A percentile compares a stretch with the other conserved stretches of the same genome.
Evolutionary conservation across 2,113 vertebrate genomes (phyloP).

Genomic region (Dunckerocampus dactyliophorus): DNA sequence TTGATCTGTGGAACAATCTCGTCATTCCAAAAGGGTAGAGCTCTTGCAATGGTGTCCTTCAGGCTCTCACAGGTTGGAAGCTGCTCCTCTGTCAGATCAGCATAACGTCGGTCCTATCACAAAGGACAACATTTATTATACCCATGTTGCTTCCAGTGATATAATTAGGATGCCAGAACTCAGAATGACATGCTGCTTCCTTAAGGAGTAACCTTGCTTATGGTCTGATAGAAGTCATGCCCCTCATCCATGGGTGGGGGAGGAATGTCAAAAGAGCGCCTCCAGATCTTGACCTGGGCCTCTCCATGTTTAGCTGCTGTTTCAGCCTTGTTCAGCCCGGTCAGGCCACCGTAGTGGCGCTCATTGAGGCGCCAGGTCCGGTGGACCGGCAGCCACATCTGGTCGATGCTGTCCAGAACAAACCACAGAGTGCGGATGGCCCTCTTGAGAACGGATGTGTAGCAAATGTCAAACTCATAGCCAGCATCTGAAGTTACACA

Average conservation of each 20-base stretch:
- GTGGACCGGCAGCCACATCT: constrained; percentile 90
- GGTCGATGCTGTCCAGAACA: constrained; percentile 84
- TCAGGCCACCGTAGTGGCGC: constrained; percentile 89
- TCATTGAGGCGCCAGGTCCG: constrained; percentile 89
- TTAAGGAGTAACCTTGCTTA: constrained; percentile 63
- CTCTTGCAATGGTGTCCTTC: constrained; percentile 88
- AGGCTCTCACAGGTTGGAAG: constrained; percentile 86
- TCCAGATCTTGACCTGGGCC: constrained; percentile 91
- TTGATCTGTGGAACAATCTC: constrained; percentile 85
- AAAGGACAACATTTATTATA: not conserved
- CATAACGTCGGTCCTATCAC: constrained; percentile 80
- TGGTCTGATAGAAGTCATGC: constrained; percentile 74
- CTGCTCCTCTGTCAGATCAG: constrained; percentile 72
- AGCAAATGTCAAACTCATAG: constrained; percentile 86
- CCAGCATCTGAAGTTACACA: constrained; percentile 69
- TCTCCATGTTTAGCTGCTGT: constrained; percentile 87
- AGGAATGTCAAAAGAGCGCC: constrained; percentile 84
- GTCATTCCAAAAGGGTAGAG: constrained; percentile 87
- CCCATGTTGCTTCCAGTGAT: not conserved
- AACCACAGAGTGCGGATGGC: constrained; percentile 87
- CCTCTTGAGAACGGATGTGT: constrained; percentile 87
- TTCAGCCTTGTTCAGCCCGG: constrained; percentile 88
- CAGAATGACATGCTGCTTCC: not conserved
- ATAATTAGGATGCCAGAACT: not conserved
- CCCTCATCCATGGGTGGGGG: constrained; percentile 83